A percentile compares a stretch with the other conserved stretches of the same genome.
Conservation (phyloP, 2,888 invertebrate species). For the Seladonia tumulorum region DNA sequence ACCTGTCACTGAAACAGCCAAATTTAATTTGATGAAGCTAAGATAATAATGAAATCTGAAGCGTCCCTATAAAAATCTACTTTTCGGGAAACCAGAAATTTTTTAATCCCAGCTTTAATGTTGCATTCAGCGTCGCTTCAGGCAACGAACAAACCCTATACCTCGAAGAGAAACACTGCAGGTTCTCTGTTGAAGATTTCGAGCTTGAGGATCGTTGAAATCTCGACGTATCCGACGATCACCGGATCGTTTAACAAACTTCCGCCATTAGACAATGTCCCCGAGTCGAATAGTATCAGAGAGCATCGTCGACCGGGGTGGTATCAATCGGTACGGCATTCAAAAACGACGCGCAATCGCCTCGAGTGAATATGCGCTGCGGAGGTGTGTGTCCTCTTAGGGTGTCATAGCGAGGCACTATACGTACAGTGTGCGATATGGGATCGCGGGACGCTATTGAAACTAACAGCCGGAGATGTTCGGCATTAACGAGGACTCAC, state of each 20-base stretch:
- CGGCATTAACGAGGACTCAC: conserved; percentile 74
- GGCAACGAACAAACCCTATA: not conserved
- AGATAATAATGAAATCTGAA: no score
- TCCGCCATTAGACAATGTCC: not conserved
- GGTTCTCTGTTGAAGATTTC: not conserved
- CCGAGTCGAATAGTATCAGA: not conserved
- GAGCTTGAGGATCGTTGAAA: not conserved
- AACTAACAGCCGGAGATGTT: conserved; percentile 72
- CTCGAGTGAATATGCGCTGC: not conserved
- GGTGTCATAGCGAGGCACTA: not conserved
- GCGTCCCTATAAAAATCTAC: no score
- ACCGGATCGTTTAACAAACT: not conserved
- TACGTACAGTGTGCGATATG: not conserved
- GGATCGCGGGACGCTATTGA: conserved; percentile 57
- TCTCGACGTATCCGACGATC: not conserved
- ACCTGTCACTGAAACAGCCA: no score
- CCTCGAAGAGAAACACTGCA: not conserved
- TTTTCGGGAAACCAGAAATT: no score
- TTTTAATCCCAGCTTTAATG: no score
- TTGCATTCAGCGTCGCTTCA: not conserved
- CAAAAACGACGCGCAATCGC: not conserved
- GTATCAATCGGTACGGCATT: not conserved
- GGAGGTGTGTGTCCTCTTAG: no score
- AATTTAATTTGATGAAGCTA: no score
- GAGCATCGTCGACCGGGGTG: not conserved